phyloP scores from a whole-genome alignment of 1,140 invertebrate genomes.

The Drosophila fuyamai region DNA sequence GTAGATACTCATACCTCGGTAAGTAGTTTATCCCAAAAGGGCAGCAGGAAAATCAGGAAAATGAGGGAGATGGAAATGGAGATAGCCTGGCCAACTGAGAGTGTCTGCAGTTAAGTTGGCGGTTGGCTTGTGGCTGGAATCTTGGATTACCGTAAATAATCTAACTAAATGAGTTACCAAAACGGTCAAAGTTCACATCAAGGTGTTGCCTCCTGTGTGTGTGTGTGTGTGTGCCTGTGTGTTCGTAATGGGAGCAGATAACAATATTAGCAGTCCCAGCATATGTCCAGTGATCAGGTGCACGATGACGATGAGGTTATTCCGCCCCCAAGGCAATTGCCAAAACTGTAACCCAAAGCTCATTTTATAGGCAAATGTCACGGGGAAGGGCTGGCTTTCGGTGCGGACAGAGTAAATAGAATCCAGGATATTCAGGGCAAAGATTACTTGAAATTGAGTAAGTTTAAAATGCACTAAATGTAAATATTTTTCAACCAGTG shows the following conservation, averaged over 20 bases:
- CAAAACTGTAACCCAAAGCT: constrained; percentile 50
- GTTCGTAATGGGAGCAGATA: constrained; percentile 46
- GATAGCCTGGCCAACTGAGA: constrained; percentile 13
- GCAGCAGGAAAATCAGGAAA: constrained; percentile 2
- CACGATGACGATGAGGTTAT: constrained; percentile 34
- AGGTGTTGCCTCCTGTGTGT: constrained; percentile 55
- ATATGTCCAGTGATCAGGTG: constrained; percentile 52
- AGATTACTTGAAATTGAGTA: constrained; percentile 44
- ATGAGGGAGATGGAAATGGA: not conserved
- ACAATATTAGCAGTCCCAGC: constrained; percentile 57
- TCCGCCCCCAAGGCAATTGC: constrained; percentile 47
- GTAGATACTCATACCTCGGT: constrained; percentile 47
- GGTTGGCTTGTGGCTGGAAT: constrained; percentile 71
- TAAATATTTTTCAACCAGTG: constrained; percentile 10
- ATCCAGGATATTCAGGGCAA: constrained; percentile 35
- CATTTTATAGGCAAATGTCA: constrained; percentile 44
- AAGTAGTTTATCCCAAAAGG: constrained; percentile 1
- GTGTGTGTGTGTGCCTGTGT: constrained; percentile 19
- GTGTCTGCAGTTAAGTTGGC: constrained; percentile 65
- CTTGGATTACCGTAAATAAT: constrained; percentile 82
- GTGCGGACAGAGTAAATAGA: constrained; percentile 13
- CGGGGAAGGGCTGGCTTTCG: constrained; percentile 1
- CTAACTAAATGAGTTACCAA: constrained; percentile 81
- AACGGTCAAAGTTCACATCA: constrained; percentile 76
- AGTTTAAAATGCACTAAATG: constrained; percentile 31